Conservation (phyloP, 2,888 invertebrate species). For the Agrilus cyanescens region DNA sequence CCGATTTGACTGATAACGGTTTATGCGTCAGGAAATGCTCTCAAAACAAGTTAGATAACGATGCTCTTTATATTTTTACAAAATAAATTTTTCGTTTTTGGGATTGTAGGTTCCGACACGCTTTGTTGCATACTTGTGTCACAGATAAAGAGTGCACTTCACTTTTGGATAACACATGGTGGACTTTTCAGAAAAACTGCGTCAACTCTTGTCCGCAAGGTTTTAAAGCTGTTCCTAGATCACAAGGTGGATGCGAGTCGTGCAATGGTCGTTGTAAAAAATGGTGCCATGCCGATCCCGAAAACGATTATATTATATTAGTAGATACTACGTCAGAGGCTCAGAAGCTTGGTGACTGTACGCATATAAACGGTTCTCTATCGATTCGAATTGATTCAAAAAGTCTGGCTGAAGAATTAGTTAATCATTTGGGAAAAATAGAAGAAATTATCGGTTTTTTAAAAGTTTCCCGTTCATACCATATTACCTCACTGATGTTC, state of each 20-base stretch:
- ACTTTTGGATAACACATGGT: constrained; percentile 34
- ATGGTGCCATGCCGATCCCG: constrained; percentile 41
- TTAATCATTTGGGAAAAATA: constrained; percentile 52
- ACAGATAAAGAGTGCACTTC: constrained; percentile 52
- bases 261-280: constrained; percentile 30
- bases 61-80: not conserved
- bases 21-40: constrained; percentile 47
- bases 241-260: constrained; percentile 22
- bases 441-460: constrained; percentile 64
- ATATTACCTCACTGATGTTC: constrained; percentile 62
- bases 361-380: constrained; percentile 64
- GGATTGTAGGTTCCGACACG: constrained; percentile 21
- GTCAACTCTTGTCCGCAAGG: constrained; percentile 52
- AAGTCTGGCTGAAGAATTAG: constrained; percentile 40
- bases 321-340: constrained; percentile 56
- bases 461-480: constrained; percentile 55
- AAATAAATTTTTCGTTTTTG: constrained; percentile 1
- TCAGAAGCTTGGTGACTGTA: constrained; percentile 60
- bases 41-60: constrained; percentile 43
- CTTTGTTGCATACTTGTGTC: constrained; percentile 44
- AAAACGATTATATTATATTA: constrained; percentile 11
- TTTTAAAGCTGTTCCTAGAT: constrained; percentile 30
- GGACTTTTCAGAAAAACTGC: constrained; percentile 53
- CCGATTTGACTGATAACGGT: constrained; percentile 34
- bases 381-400: constrained; percentile 44